Conservation (phyloP, 2,113 vertebrate genomes). For the Antechinus flavipes region DNA sequence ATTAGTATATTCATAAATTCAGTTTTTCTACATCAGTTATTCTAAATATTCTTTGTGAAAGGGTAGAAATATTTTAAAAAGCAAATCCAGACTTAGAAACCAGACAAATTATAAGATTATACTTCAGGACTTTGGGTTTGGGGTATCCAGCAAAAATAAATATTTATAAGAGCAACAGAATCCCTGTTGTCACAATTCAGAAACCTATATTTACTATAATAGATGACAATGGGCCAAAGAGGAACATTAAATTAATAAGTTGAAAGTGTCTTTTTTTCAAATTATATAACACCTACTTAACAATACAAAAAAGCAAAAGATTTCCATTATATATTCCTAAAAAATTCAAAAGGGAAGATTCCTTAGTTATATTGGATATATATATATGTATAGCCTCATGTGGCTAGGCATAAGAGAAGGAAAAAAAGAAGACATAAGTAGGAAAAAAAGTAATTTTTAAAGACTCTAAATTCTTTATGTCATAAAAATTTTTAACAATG, state of each 20-base stretch:
- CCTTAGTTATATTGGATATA: constrained; percentile 4
- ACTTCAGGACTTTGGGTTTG: constrained; percentile 28
- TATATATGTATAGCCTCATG: neutral
- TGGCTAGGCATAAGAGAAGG: neutral
- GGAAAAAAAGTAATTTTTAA: neutral
- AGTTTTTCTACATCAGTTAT: constrained; percentile 42
- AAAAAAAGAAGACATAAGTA: neutral
- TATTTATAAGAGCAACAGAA: constrained; percentile 46
- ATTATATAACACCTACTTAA: neutral
- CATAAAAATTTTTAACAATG: neutral
- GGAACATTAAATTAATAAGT: constrained; percentile 22
- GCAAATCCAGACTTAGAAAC: constrained; percentile 6
- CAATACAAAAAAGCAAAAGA: neutral
- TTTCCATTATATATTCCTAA: constrained; percentile 4
- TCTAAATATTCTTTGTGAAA: neutral
- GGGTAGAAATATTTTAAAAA: constrained; percentile 28
- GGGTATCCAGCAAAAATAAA: constrained; percentile 31
- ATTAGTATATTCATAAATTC: neutral
- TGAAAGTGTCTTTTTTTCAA: constrained; percentile 26
- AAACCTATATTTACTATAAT: constrained; percentile 34
- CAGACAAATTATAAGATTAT: constrained; percentile 9
- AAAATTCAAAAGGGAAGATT: constrained; percentile 47
- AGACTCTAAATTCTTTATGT: neutral
- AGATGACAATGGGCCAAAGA: constrained; percentile 15
- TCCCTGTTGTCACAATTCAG: constrained; percentile 32